Evolutionary conservation across 2,113 vertebrate species (phyloP).

Genomic region (Crotalus helleri): DNA sequence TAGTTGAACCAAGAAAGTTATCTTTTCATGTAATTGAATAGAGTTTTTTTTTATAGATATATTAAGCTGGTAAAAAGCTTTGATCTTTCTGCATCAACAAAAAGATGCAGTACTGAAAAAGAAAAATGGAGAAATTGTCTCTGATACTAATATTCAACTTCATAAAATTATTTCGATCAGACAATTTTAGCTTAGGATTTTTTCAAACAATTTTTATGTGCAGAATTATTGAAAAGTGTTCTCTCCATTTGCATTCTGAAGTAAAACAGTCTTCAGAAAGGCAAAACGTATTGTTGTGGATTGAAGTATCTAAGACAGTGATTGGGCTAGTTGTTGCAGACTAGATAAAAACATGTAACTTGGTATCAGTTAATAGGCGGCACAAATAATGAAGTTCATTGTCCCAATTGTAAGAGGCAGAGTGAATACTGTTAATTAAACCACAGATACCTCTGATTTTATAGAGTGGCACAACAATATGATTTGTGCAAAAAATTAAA

Average conservation of each 20-base stretch:
- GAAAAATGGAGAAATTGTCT: background rate
- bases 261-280: background rate
- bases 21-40: conserved; percentile 5
- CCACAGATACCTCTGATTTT: background rate
- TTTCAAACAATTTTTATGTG: background rate
- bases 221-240: background rate
- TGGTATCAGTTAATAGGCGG: background rate
- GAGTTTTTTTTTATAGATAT: background rate
- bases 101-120: background rate
- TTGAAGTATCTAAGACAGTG: background rate
- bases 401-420: background rate
- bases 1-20: background rate
- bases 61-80: background rate
- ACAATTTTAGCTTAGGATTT: background rate
- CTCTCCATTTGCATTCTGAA: background rate
- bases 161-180: background rate
- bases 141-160: background rate
- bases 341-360: background rate
- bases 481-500: background rate
- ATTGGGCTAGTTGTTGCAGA: background rate
- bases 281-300: background rate
- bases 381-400: background rate
- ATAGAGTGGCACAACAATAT: background rate
- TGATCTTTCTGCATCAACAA: background rate
- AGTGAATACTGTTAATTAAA: background rate